phyloP scores from a whole-genome alignment of 2,888 invertebrate genomes.

The Amphimallon solstitiale region DNA sequence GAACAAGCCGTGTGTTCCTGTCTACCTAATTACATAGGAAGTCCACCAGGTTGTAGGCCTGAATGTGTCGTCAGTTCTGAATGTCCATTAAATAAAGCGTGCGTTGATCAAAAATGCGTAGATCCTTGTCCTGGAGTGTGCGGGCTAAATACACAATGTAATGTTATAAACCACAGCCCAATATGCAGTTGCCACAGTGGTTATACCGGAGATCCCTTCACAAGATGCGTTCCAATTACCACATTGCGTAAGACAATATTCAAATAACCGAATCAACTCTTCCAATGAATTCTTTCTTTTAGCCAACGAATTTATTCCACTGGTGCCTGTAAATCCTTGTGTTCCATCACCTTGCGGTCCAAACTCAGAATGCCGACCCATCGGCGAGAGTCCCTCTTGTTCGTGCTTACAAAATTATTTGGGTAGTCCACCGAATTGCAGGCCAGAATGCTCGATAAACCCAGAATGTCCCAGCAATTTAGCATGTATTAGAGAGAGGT shows the following conservation, averaged over 20 bases:
- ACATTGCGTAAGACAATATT: slow-evolving; percentile 56
- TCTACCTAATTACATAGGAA: slow-evolving; percentile 75
- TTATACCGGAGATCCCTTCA: slow-evolving; percentile 76
- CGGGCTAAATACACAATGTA: slow-evolving; percentile 75
- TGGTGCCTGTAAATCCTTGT: slow-evolving; percentile 68
- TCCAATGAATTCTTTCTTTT: slow-evolving; percentile 46
- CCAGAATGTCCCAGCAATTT: slow-evolving; percentile 76
- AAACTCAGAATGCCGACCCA: slow-evolving; percentile 71
- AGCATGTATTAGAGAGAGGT: slow-evolving; percentile 79
- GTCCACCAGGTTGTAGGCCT: slow-evolving; percentile 80
- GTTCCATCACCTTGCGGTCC: slow-evolving; percentile 77
- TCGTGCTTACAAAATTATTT: slow-evolving; percentile 73
- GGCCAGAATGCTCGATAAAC: slow-evolving; percentile 78
- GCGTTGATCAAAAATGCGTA: slow-evolving; percentile 79
- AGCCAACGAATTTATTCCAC: slow-evolving; percentile 16
- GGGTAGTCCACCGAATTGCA: slow-evolving; percentile 78
- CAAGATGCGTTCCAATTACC: slow-evolving; percentile 68
- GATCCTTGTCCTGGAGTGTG: slow-evolving; percentile 81
- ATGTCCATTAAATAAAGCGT: slow-evolving; percentile 77
- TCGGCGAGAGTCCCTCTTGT: slow-evolving; percentile 72
- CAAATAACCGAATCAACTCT: not conserved
- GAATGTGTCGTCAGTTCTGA: slow-evolving; percentile 83
- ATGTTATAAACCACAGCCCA: slow-evolving; percentile 81
- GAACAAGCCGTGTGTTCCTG: slow-evolving; percentile 81
- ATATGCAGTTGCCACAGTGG: slow-evolving; percentile 76